A percentile compares a stretch with the other conserved stretches of the same genome.
Evolutionary conservation across 1,140 invertebrate genomes (phyloP).

Genomic region (Tetragnatha versicolor): DNA sequence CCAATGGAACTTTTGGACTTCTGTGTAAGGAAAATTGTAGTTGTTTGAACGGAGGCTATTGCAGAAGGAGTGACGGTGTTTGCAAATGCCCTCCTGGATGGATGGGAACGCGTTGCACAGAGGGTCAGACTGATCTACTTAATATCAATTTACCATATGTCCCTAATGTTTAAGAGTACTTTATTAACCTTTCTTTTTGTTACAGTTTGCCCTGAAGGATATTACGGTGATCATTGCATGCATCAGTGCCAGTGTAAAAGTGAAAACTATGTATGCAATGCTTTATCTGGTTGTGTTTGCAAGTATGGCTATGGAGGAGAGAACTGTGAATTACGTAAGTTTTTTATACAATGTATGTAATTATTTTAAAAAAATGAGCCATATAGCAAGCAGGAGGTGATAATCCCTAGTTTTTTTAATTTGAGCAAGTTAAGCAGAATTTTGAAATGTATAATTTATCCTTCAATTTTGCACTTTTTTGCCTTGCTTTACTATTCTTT

Average conservation of each 20-base stretch:
- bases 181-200: neutral
- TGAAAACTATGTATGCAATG: conserved; percentile 81
- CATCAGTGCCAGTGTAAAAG: conserved; percentile 73
- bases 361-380: neutral
- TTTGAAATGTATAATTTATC: no score
- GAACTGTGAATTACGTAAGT: conserved; percentile 56
- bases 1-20: conserved; percentile 61
- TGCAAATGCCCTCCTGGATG: conserved; percentile 82
- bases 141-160: no score
- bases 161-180: neutral
- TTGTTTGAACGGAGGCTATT: conserved; percentile 65
- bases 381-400: no score
- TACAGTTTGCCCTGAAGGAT: conserved; percentile 82
- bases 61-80: conserved; percentile 68
- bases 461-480: no score
- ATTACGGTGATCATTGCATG: conserved; percentile 88
- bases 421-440: no score
- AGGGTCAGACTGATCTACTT: conserved; percentile 58
- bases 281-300: conserved; percentile 81
- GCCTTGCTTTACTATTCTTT: no score
- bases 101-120: conserved; percentile 64
- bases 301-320: conserved; percentile 77
- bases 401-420: no score
- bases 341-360: neutral
- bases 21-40: conserved; percentile 65